Evolutionary conservation across 2,797 vertebrate genomes (phyloP).

Genomic region (Leuciscus waleckii): DNA sequence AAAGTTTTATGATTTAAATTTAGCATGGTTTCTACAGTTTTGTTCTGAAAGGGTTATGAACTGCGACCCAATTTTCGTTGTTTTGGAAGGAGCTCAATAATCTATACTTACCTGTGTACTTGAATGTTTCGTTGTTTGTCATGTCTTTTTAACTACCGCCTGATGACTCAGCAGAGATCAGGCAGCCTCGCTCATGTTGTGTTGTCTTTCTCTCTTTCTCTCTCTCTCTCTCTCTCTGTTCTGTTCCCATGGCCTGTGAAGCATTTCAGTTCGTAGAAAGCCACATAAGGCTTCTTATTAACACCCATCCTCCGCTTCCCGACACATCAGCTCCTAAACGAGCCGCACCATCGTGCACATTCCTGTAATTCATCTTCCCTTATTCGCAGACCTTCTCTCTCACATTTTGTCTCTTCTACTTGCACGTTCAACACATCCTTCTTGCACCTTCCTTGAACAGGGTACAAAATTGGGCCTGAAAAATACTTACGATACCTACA

Average conservation of each 20-base stretch:
- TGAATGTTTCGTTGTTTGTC: conserved; percentile 21
- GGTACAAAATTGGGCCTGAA: background rate
- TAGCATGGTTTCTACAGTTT: background rate
- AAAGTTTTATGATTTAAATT: background rate
- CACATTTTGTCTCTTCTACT: conserved; percentile 11
- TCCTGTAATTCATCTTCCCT: conserved; percentile 53
- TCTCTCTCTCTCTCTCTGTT: conserved; percentile 16
- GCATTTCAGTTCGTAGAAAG: conserved; percentile 43
- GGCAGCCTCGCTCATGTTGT: background rate
- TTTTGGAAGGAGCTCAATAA: conserved; percentile 15
- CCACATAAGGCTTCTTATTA: conserved; percentile 57
- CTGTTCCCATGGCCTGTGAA: conserved; percentile 1
- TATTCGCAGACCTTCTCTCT: conserved; percentile 35
- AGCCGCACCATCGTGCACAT: conserved; percentile 46
- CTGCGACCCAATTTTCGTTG: background rate
- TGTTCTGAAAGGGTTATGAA: background rate
- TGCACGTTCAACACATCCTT: background rate
- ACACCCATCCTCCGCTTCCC: conserved; percentile 54
- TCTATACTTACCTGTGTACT: conserved; percentile 1
- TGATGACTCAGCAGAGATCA: conserved; percentile 31
- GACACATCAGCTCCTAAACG: conserved; percentile 61
- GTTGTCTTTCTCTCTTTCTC: background rate
- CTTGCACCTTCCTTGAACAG: conserved; percentile 5
- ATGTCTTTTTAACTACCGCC: conserved; percentile 23
- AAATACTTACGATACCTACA: background rate